phyloP scores from a whole-genome alignment of 2,113 vertebrate species.

The Engraulis encrasicolus region DNA sequence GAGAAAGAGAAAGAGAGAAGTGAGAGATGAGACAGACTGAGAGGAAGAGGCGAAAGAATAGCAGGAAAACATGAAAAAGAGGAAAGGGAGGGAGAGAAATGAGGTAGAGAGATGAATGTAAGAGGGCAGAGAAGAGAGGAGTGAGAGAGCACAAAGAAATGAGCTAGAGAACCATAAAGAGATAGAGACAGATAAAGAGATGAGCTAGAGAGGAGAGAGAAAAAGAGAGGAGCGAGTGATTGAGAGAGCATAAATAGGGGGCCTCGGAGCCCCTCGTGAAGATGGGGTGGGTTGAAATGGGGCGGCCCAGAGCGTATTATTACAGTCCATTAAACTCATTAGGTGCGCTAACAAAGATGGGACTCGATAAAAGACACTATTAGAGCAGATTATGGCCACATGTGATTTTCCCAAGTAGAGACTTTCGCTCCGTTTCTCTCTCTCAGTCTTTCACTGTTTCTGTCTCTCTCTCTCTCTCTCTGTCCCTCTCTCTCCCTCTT shows the following conservation, averaged over 20 bases:
- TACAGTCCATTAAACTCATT: constrained; percentile 58
- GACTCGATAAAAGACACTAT: constrained; percentile 58
- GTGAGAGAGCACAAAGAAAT: too few species aligned
- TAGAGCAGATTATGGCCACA: constrained; percentile 51
- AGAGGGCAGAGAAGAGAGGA: too few species aligned
- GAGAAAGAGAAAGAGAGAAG: too few species aligned
- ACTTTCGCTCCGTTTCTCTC: background rate
- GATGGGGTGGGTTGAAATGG: constrained; percentile 9
- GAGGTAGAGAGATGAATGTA: too few species aligned
- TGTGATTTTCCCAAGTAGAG: constrained; percentile 40
- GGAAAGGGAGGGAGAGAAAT: too few species aligned
- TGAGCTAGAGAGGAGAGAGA: constrained; percentile 36
- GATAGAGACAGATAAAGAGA: too few species aligned
- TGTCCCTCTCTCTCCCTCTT: constrained; percentile 16
- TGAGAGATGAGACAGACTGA: too few species aligned
- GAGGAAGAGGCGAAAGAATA: too few species aligned
- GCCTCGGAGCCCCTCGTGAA: background rate
- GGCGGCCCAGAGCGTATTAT: constrained; percentile 49
- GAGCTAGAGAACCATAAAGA: too few species aligned
- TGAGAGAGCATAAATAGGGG: background rate
- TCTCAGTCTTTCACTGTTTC: too few species aligned
- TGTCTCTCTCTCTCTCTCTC: too few species aligned
- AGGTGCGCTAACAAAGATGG: constrained; percentile 54
- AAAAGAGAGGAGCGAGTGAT: background rate
- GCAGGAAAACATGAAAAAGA: too few species aligned